Evolutionary conservation across 1,140 invertebrate species (phyloP), one percentile per base, ranked within the genome.

Genomic region (Euura lappo): DNA sequence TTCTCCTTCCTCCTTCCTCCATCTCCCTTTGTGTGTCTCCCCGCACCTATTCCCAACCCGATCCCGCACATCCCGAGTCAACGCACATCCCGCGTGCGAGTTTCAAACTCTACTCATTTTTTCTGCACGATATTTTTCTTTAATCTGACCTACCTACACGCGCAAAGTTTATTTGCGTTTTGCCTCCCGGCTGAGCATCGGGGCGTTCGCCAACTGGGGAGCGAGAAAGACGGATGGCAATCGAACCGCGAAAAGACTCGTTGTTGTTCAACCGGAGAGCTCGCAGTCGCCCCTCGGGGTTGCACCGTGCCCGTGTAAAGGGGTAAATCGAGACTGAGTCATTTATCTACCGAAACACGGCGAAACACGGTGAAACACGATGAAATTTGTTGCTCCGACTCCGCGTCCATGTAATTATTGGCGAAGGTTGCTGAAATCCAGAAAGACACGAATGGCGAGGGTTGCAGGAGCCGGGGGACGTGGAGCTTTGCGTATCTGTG

Each of bases 141-240:
- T 81, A 80, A 87, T 87, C 79, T 80, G 72, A 74, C 72, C 71
- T 71, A 51, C 28, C 28, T 28, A 28, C 68, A 67, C 69, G n/a
- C 11, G 67, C 70, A 69, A 76, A 78, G 80, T 87, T 84, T 86
- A 86, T 87, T 87, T 86, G 84, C 85, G 79, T 85, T 85, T 85
- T 83, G 85, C 85, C 85, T 83, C 77, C 68, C 83, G 84, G 84
- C 85, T 83, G 82, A 85, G 81, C 81, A 85, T 80, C 80, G 77
- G 82, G 74, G 79, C 82, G 79, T 84, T 82, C 74, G 64, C 68
- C 76, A 76, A 74, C 69, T 67, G 71, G 75, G 77, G 69, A 68
- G 71, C 67, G 64, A 60, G 3, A 28, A 60, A 11, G 51, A 60
- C 51, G 69, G 73, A 75, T 71, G 72, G 72, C 75, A 67, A 78